phyloP scores from a whole-genome alignment of 2,797 vertebrate species.

The Thalassophryne amazonica region DNA sequence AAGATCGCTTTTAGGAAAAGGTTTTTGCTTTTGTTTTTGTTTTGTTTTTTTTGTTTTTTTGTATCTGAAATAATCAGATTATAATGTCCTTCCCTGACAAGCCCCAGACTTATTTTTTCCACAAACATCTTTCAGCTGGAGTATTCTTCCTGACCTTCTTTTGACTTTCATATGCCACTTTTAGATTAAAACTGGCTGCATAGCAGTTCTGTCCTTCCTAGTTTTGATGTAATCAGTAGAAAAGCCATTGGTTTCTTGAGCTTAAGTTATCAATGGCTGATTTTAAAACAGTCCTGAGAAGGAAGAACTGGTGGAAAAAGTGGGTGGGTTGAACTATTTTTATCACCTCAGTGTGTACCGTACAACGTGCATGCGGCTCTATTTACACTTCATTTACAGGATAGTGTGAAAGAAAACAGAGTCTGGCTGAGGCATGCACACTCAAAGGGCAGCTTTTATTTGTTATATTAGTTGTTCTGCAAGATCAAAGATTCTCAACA shows the following conservation, averaged over 20 bases:
- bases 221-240: not conserved
- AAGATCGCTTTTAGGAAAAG: too few species aligned
- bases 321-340: slow-evolving; percentile 25
- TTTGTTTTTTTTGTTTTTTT: too few species aligned
- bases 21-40: too few species aligned
- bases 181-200: not conserved
- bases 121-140: not conserved
- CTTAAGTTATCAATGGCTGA: not conserved
- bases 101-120: not conserved
- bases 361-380: slow-evolving; percentile 33
- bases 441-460: too few species aligned
- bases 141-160: too few species aligned
- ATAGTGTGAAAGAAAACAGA: slow-evolving; percentile 52
- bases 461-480: too few species aligned
- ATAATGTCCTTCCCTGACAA: not conserved
- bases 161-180: too few species aligned
- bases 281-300: not conserved
- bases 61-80: too few species aligned
- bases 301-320: not conserved
- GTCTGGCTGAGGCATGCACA: slow-evolving; percentile 14
- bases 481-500: not conserved
- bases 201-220: not conserved
- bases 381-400: slow-evolving; percentile 64
- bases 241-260: not conserved
- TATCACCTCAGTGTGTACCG: slow-evolving; percentile 49